Conservation (phyloP, 2,797 vertebrate genomes). For the Hippocampus kuda region DNA sequence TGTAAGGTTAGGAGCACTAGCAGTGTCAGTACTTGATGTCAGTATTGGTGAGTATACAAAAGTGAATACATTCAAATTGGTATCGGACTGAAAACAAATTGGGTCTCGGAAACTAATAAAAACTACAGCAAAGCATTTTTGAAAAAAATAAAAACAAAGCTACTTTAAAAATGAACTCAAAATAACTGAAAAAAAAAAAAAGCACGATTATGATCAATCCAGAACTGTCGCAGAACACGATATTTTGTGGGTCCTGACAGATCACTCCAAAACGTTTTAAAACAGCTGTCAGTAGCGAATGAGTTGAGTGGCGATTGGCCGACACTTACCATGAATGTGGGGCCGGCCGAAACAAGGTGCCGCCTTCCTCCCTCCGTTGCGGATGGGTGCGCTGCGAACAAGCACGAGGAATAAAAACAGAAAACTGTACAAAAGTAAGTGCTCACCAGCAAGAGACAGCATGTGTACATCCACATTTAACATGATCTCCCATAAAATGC, state of each 20-base stretch:
- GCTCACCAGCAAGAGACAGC: conserved; percentile 62
- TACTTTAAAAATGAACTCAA: no score
- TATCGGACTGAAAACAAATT: no score
- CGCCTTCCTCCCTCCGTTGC: conserved; percentile 24
- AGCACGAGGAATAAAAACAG: conserved; percentile 47
- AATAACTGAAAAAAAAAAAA: no score
- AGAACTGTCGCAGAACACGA: background rate
- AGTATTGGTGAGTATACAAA: no score
- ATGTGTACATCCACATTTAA: conserved; percentile 68
- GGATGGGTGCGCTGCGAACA: conserved; percentile 43
- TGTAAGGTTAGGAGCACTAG: no score
- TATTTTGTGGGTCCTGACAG: background rate
- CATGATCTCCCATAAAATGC: conserved; percentile 52
- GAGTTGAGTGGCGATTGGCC: background rate
- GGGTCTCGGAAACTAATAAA: no score
- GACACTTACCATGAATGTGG: conserved; percentile 49
- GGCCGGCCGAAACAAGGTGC: conserved; percentile 9
- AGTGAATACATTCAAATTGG: no score
- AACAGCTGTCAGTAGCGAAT: background rate
- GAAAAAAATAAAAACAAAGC: no score
- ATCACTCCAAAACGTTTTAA: no score
- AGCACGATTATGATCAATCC: no score
- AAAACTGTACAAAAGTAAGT: conserved; percentile 70
- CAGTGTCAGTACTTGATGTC: no score
- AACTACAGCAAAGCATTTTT: no score